Conservation (phyloP, 1,140 invertebrate species). For the Leptopilina clavipes region DNA sequence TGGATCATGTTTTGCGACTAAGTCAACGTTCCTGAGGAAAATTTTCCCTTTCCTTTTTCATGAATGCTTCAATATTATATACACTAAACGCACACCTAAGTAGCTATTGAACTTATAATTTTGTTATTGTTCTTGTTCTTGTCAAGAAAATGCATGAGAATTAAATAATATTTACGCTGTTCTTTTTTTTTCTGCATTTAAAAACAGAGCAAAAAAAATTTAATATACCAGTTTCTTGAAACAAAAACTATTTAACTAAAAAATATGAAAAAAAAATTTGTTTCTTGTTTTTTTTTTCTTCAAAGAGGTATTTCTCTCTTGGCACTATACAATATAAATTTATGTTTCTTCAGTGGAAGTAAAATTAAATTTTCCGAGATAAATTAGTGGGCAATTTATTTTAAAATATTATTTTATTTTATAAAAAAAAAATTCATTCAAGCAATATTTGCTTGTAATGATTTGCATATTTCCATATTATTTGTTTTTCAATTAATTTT, state of each 20-base stretch:
- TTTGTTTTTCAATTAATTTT: too few relatives aligned
- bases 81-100: background rate
- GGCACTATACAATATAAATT: background rate
- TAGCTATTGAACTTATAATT: constrained; percentile 7
- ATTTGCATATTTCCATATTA: too few relatives aligned
- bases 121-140: constrained; percentile 4
- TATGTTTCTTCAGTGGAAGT: background rate
- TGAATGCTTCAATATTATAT: background rate
- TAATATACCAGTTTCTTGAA: background rate
- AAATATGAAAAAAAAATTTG: background rate
- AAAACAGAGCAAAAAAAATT: background rate
- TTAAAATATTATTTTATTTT: background rate
- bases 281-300: background rate
- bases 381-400: background rate
- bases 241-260: background rate
- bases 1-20: background rate
- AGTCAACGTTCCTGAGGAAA: background rate
- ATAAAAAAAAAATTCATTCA: too few relatives aligned
- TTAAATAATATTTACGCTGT: background rate
- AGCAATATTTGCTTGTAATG: too few relatives aligned
- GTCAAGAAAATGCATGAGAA: background rate
- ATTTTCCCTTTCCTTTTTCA: background rate
- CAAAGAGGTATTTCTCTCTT: background rate
- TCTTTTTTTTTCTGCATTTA: background rate
- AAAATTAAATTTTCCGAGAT: background rate